Conservation (phyloP, 2,113 vertebrate species). For the Manacus vitellinus region DNA sequence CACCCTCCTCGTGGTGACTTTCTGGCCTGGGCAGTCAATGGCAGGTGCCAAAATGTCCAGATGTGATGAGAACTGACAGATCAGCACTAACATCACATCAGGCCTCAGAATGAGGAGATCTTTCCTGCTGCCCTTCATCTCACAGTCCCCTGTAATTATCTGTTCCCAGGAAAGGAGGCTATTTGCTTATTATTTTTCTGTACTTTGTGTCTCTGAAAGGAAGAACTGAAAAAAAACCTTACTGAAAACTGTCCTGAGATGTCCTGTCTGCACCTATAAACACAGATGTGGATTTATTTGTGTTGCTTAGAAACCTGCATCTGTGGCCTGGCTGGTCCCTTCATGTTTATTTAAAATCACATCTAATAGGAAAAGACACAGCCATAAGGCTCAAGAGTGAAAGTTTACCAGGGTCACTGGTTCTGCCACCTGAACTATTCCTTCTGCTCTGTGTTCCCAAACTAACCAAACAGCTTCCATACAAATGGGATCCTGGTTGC, state of each 20-base stretch:
- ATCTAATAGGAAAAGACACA: conserved; percentile 37
- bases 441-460: neutral
- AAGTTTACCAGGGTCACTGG: conserved; percentile 43
- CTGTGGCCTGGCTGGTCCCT: conserved; percentile 26
- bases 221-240: neutral
- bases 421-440: conserved; percentile 31
- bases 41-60: neutral
- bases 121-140: neutral
- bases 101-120: neutral
- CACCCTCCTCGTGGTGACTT: neutral
- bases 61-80: neutral
- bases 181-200: neutral
- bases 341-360: conserved; percentile 67
- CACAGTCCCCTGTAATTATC: neutral
- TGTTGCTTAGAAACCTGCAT: conserved; percentile 47
- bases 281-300: neutral
- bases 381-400: conserved; percentile 33
- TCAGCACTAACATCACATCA: neutral
- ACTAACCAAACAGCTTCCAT: neutral
- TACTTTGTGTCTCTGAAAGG: neutral
- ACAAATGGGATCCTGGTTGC: neutral
- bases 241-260: neutral
- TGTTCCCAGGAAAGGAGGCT: neutral
- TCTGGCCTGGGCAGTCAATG: neutral
- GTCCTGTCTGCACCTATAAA: neutral